Evolutionary conservation across 1,140 invertebrate genomes (phyloP).

Genomic region (Marisa cornuarietis): DNA sequence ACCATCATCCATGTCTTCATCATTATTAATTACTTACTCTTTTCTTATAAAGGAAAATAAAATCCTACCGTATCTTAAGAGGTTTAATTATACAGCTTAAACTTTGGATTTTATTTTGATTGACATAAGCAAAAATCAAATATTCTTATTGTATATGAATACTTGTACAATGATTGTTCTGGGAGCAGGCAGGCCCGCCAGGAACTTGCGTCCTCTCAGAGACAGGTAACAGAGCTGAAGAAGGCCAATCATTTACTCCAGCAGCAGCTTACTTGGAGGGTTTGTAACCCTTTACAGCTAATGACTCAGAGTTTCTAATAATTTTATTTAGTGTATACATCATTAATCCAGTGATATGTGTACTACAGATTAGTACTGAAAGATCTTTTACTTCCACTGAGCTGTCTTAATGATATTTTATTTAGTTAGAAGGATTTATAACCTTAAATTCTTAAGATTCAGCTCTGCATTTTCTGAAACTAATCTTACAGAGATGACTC

Average conservation of each 20-base stretch:
- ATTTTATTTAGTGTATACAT: neutral
- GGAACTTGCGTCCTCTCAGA: constrained; percentile 41
- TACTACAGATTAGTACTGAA: too few relatives aligned
- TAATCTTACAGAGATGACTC: too few relatives aligned
- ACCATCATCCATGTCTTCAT: too few relatives aligned
- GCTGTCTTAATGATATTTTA: too few relatives aligned
- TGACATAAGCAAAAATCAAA: too few relatives aligned
- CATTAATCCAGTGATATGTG: neutral
- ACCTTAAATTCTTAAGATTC: too few relatives aligned
- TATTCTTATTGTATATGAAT: too few relatives aligned
- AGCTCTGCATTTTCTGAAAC: too few relatives aligned
- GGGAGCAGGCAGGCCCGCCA: constrained; percentile 41
- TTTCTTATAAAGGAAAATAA: too few relatives aligned
- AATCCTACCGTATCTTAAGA: neutral
- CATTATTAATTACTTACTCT: too few relatives aligned
- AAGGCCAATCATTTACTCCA: constrained; percentile 49
- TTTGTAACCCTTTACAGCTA: constrained; percentile 15
- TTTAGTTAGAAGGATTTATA: too few relatives aligned
- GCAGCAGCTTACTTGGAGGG: constrained; percentile 55
- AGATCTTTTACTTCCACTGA: too few relatives aligned
- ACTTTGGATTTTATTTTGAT: neutral
- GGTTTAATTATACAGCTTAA: neutral
- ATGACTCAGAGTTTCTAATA: neutral
- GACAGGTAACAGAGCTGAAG: constrained; percentile 50
- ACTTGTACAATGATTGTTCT: neutral